These are phyloP conservation scores for Hippotragus niger DNA, from an alignment of 2,113 vertebrate species.

Conservation along the genomic window DNA sequence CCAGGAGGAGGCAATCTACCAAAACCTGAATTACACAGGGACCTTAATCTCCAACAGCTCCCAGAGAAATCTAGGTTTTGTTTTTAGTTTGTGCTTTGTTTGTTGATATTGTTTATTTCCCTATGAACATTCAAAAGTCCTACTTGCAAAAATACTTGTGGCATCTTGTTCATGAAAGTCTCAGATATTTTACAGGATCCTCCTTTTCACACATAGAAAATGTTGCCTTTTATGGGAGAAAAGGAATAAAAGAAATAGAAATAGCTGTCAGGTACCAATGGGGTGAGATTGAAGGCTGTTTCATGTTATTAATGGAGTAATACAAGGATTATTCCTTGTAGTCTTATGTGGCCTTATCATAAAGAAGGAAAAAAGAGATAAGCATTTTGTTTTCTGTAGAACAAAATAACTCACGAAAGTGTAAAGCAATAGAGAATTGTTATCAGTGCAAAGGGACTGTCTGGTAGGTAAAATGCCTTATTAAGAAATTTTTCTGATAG, in stretches of 20 bases:
- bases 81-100: neutral
- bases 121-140: neutral
- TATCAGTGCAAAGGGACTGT: neutral
- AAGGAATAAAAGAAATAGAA: neutral
- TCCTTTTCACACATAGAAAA: neutral
- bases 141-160: neutral
- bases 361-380: neutral
- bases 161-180: neutral
- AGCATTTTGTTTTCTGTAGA: constrained; percentile 25
- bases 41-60: fast-evolving
- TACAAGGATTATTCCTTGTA: neutral
- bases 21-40: neutral
- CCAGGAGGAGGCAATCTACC: neutral
- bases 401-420: constrained; percentile 1
- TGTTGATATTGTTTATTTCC: neutral
- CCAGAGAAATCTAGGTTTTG: neutral
- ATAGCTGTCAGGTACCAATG: neutral
- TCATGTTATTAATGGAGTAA: neutral
- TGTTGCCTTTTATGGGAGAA: neutral
- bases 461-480: constrained; percentile 39
- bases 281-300: neutral
- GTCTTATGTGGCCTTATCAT: neutral
- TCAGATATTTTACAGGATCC: neutral
- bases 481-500: constrained; percentile 42
- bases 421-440: constrained; percentile 2